Conservation (phyloP, 2,113 vertebrate species). For the Elephas maximus region DNA sequence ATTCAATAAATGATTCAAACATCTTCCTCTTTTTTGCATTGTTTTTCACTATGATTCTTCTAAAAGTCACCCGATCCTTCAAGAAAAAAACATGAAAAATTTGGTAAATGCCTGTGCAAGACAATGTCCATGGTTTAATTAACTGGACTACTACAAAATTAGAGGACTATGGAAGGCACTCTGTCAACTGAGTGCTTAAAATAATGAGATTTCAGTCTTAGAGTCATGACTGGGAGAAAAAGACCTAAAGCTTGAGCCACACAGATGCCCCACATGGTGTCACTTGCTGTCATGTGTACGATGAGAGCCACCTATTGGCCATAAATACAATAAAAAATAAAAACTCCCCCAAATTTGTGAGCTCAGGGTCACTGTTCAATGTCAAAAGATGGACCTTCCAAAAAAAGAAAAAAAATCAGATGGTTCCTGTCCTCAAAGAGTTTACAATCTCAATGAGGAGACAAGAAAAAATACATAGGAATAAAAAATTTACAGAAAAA, state of each 20-base stretch:
- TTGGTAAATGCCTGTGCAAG: conserved; percentile 61
- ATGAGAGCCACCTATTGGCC: conserved; percentile 45
- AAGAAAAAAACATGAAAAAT: conserved; percentile 81
- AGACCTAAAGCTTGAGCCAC: neutral
- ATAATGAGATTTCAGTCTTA: conserved; percentile 29
- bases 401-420: neutral
- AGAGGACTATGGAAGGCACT: neutral
- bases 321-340: conserved; percentile 29
- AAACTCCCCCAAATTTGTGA: neutral
- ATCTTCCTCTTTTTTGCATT: conserved; percentile 98
- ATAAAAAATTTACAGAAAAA: neutral
- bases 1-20: conserved; percentile 97
- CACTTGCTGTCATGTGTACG: neutral
- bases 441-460: neutral
- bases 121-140: conserved; percentile 30
- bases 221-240: conserved; percentile 35
- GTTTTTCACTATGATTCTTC: conserved; percentile 98
- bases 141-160: conserved; percentile 39
- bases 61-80: conserved; percentile 98
- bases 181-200: neutral
- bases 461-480: neutral
- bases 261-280: neutral
- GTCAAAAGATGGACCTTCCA: neutral
- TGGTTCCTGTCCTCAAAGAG: neutral
- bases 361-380: neutral